These are phyloP conservation scores for Hyalella azteca DNA, from an alignment of 2,888 invertebrate genomes.

Conservation along the genomic window DNA sequence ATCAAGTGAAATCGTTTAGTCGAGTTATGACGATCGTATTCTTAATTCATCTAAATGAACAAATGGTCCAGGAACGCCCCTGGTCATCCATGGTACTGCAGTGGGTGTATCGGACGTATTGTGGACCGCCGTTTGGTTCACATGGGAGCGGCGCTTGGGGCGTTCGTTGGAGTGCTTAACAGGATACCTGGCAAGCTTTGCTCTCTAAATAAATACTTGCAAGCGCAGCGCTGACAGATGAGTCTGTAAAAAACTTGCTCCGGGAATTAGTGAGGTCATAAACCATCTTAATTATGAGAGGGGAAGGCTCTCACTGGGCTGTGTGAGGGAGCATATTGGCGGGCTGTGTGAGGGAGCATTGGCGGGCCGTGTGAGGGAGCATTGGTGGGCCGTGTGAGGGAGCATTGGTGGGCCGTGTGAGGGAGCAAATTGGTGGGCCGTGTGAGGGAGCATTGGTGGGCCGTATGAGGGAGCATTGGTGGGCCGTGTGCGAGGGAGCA, in stretches of 20 bases:
- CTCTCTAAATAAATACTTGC: background rate
- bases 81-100: too few relatives aligned
- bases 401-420: background rate
- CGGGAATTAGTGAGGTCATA: conserved; percentile 5
- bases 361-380: background rate
- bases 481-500: too few relatives aligned
- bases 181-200: conserved; percentile 4
- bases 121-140: too few relatives aligned
- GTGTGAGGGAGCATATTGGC: background rate
- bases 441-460: background rate
- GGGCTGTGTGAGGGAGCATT: background rate
- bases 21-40: too few relatives aligned
- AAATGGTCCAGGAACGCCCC: too few relatives aligned
- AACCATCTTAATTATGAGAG: conserved; percentile 21
- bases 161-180: background rate
- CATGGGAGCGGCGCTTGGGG: too few relatives aligned
- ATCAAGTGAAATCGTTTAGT: too few relatives aligned
- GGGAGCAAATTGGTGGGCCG: background rate
- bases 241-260: background rate
- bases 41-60: too few relatives aligned
- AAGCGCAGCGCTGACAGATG: background rate
- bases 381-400: background rate
- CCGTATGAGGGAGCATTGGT: too few relatives aligned
- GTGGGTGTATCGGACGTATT: too few relatives aligned
- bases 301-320: background rate